phyloP scores from a whole-genome alignment of 2,113 vertebrate genomes.

The Electrona antarctica region DNA sequence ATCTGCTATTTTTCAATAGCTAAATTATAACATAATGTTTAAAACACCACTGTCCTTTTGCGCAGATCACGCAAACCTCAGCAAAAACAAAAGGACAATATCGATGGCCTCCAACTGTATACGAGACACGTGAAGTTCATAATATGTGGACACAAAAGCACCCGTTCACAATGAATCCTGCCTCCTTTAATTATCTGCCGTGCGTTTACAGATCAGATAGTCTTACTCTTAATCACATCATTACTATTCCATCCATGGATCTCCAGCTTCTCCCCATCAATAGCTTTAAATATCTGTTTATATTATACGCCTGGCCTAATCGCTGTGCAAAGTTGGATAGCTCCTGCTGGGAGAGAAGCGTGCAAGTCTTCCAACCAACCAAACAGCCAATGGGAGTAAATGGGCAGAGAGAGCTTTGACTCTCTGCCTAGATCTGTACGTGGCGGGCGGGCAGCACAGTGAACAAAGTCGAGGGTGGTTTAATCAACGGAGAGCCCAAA shows the following conservation, averaged over 20 bases:
- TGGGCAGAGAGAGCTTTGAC: slow-evolving; percentile 39
- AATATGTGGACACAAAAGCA: too few relatives aligned
- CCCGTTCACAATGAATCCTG: not conserved
- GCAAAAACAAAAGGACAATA: too few relatives aligned
- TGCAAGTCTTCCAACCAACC: slow-evolving; percentile 47
- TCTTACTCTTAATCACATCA: slow-evolving; percentile 49
- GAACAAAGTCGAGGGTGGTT: too few relatives aligned
- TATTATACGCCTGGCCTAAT: slow-evolving; percentile 35
- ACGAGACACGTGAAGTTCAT: too few relatives aligned
- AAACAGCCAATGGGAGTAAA: slow-evolving; percentile 37
- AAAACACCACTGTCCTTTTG: too few relatives aligned
- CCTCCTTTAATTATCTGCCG: not conserved
- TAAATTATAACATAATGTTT: too few relatives aligned
- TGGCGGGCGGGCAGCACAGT: slow-evolving; percentile 23
- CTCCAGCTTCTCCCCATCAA: slow-evolving; percentile 34
- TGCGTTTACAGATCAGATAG: slow-evolving; percentile 22
- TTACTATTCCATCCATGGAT: slow-evolving; percentile 45
- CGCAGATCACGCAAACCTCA: too few relatives aligned
- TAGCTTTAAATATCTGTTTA: slow-evolving; percentile 55
- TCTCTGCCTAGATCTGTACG: slow-evolving; percentile 23
- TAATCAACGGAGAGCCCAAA: too few relatives aligned
- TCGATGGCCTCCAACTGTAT: too few relatives aligned
- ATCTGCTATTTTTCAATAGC: too few relatives aligned
- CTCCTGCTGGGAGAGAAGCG: slow-evolving; percentile 52
- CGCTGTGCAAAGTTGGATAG: slow-evolving; percentile 44